Evolutionary conservation across 2,888 invertebrate genomes (phyloP), one percentile per base, ranked within the genome.

Genomic region (Drosophila subquinaria): DNA sequence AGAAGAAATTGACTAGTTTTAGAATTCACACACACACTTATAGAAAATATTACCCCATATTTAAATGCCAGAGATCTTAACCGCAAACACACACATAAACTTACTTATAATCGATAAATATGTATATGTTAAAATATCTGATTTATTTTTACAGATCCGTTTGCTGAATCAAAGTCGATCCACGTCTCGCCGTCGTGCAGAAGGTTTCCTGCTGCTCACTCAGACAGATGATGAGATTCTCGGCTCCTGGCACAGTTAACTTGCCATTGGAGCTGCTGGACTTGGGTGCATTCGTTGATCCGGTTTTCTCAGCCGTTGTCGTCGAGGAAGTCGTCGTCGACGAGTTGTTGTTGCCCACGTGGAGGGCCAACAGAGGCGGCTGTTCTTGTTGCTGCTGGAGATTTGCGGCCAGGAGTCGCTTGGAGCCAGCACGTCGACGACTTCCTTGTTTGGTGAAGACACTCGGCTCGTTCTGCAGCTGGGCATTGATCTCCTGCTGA

Each of bases 391-490:
- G 73, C 15, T 69, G 70, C 11, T 79, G 73, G 0, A 69, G 47
- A 53, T 73, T 78, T n/a, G 57, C 56, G 10, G 71, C 23, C n/a
- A 81, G 50, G 1, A 91, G 69, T 3, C 91, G 83, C 10, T 82
- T 81, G 1, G 91, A 90, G 33, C 84, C 89, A 15, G 81, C 81
- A 23, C 92, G 85, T 0, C 86, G 80, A 1, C 87, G 88, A 57
- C 90, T 92, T 6, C 84, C 90, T 69, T 89, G 91, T 72, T 89
- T 92, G 20, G 95, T 94, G 83, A 97, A 96, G 47, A 97, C 95
- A 91, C 97, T 97, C 92, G 97, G 97, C 91, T 98, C 98, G 65
- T 96, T 94, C 89, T 97, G 96, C 55, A 98, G 93, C 3, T 97
- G 96, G 0, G 97, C 97, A 91, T 98, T 98, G 11, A 97, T 95